These are phyloP conservation scores for Odontothrips loti DNA, from an alignment of 2,888 invertebrate species.

Conservation along the genomic window DNA sequence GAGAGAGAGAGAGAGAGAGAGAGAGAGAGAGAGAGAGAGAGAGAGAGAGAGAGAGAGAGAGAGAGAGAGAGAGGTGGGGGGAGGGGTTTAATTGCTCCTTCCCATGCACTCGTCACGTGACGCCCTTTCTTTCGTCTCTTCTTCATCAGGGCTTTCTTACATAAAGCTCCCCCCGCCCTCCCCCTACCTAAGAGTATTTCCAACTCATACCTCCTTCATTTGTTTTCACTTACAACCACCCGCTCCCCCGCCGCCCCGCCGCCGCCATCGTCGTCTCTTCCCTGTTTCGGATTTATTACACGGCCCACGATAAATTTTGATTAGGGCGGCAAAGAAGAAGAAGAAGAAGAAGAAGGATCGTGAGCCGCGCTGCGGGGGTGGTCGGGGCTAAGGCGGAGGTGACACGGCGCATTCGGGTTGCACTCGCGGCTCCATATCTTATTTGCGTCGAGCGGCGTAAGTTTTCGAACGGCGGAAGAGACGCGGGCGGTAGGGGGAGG, in stretches of 20 bases:
- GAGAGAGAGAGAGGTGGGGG: not conserved
- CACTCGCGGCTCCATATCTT: too few relatives aligned
- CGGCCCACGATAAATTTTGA: too few relatives aligned
- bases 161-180: not conserved
- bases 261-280: too few relatives aligned
- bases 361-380: too few relatives aligned
- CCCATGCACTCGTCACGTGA: not conserved
- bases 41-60: not conserved
- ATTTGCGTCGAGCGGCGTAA: too few relatives aligned
- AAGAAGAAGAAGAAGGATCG: too few relatives aligned
- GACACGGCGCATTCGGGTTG: too few relatives aligned
- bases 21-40: not conserved
- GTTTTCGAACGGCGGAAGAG: too few relatives aligned
- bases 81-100: not conserved
- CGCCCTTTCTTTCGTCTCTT: not conserved
- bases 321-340: too few relatives aligned
- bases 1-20: not conserved
- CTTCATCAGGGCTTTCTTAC: not conserved
- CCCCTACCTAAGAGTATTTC: not conserved
- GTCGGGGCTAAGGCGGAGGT: too few relatives aligned
- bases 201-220: not conserved
- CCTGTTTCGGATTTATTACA: too few relatives aligned
- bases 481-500: too few relatives aligned
- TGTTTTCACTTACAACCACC: not conserved
- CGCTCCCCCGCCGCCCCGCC: not conserved